These are phyloP conservation scores for Phrynocephalus guinanensis DNA, from an alignment of 2,797 vertebrate species.

Conservation along the genomic window DNA sequence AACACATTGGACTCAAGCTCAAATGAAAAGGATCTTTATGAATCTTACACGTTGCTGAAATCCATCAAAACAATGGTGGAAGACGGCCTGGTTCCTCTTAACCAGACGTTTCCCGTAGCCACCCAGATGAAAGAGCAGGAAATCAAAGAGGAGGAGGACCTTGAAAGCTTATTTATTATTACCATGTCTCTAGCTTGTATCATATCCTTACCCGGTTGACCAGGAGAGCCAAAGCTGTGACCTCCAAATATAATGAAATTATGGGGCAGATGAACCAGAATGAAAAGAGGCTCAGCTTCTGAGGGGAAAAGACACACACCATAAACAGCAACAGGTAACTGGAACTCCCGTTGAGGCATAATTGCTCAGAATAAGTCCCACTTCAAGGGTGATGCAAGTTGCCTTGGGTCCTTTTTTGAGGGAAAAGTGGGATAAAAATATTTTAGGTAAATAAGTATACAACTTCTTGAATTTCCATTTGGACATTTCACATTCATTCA, in stretches of 20 bases:
- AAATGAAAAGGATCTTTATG: slow-evolving; percentile 77
- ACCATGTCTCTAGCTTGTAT: slow-evolving; percentile 87
- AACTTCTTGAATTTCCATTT: too few species aligned
- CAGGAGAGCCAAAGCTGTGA: slow-evolving; percentile 83
- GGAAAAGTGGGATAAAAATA: too few species aligned
- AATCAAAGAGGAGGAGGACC: slow-evolving; percentile 67
- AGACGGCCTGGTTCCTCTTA: slow-evolving; percentile 72
- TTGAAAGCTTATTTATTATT: slow-evolving; percentile 83
- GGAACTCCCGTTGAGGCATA: neutral
- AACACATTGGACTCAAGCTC: slow-evolving; percentile 2
- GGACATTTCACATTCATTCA: too few species aligned
- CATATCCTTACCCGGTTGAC: slow-evolving; percentile 84
- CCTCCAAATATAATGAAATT: slow-evolving; percentile 87
- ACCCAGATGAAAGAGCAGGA: slow-evolving; percentile 42
- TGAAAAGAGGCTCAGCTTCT: slow-evolving; percentile 53
- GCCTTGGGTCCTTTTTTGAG: too few species aligned
- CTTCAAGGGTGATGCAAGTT: too few species aligned
- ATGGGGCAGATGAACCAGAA: slow-evolving; percentile 72
- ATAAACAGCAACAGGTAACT: neutral
- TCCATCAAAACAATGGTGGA: slow-evolving; percentile 84
- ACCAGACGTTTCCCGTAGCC: slow-evolving; percentile 60
- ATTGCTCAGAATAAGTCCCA: neutral
- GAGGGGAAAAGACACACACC: neutral
- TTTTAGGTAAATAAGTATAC: too few species aligned
- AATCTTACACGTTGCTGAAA: slow-evolving; percentile 86